Base-by-base conservation (phyloP, 2,888 invertebrate species). In the Apomyelois bistriatella region DNA sequence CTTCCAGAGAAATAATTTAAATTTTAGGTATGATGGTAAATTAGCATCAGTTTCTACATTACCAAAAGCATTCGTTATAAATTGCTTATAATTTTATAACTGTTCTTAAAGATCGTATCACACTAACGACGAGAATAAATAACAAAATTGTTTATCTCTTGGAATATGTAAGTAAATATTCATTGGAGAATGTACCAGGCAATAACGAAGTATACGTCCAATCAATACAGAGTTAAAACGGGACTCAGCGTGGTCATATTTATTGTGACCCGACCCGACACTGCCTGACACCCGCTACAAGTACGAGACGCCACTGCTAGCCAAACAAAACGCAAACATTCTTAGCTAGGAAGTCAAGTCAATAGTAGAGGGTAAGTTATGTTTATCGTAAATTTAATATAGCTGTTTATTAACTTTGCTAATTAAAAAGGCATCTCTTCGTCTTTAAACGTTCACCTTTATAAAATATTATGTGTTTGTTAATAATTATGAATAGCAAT, bases 241-340 rank as follows among this genome's bases (percentile, higher is more conserved):
- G 74, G 68, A 76, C 70, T 72, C 68, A 71, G 64, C 67, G 55
- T 63, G 58, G 72, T 65, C 67, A 74, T 80, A 80, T 79, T 77
- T 78, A 79, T 77, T 61, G 76, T 77, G 75, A 79, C 78, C 78
- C 72, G 67, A 60, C 70, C 61, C 74, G 74, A 54, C 58, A 48
- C 51, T 42, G 43, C 12, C 16, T 16, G 17, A 17, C 22, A 38
- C 48, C 16, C n/a, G 72, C 43, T 43, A 72, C 72, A 72, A 64
- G 64, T 63, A 67, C 72, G 68, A 71, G 59, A 67, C 72, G 68
- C 70, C 64, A 8, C 10, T 32, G 64, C 61, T 62, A 66, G 61
- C 62, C 42, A 56, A 69, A 72, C 65, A 64, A 1, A 17, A 16
- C 15, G 32, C 10, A 47, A 28, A 43, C 32, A 12, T 10, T 28